phyloP scores from a whole-genome alignment of 2,797 vertebrate genomes.

The Podarcis siculus region DNA sequence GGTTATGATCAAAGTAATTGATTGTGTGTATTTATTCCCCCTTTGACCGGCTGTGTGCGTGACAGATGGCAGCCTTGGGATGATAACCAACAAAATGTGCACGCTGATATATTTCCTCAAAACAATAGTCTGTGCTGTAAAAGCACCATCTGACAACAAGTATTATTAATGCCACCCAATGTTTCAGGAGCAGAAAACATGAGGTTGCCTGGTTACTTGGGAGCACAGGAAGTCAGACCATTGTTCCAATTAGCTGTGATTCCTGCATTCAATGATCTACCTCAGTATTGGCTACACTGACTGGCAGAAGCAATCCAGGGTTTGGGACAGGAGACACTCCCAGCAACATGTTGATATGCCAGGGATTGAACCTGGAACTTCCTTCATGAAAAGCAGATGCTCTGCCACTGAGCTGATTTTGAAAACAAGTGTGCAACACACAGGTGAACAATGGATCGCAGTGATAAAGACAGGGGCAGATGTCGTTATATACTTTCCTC shows the following conservation, averaged over 20 bases:
- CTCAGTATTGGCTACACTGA: too few species aligned
- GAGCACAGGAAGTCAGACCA: too few species aligned
- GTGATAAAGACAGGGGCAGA: neutral
- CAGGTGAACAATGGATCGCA: neutral
- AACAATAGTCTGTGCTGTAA: neutral
- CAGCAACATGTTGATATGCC: too few species aligned
- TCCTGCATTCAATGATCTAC: too few species aligned
- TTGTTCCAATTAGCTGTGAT: too few species aligned
- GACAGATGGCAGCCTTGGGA: neutral
- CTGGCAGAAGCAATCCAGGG: too few species aligned
- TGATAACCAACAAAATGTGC: fast-evolving
- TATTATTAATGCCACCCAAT: neutral
- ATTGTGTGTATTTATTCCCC: conserved; percentile 45
- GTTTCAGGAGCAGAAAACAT: fast-evolving
- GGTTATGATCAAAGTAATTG: conserved; percentile 61
- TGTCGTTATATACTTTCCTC: too few species aligned
- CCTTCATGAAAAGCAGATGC: too few species aligned
- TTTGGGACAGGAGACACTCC: too few species aligned
- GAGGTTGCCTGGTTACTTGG: neutral
- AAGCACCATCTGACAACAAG: neutral
- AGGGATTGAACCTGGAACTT: too few species aligned
- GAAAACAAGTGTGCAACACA: neutral
- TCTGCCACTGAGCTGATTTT: neutral
- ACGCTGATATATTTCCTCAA: neutral
- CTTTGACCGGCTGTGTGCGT: neutral